Conservation (phyloP, 37 sponge, comb jelly and placozoan genomes). For the Haliclona indistincta region DNA sequence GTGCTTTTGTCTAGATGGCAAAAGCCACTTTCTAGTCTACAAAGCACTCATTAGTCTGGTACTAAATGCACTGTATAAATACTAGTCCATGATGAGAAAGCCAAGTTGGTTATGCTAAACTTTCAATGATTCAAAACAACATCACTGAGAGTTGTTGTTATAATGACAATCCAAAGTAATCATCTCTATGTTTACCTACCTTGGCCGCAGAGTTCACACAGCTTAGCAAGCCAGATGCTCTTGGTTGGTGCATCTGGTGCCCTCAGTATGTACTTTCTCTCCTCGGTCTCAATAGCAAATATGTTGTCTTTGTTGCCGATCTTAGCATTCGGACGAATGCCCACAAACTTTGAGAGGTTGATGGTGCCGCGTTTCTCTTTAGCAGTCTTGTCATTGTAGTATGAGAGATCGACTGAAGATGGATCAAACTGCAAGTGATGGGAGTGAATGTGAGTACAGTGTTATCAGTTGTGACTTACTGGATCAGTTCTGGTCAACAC, state of each 20-base stretch:
- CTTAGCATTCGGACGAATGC: conserved; percentile 64
- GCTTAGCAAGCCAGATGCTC: conserved; percentile 82
- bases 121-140: neutral
- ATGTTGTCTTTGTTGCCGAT: conserved; percentile 58
- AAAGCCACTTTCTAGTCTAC: no score
- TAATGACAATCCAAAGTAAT: neutral
- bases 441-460: neutral
- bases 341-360: conserved; percentile 54
- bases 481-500: conserved; percentile 51
- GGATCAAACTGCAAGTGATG: conserved; percentile 23
- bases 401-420: conserved; percentile 38
- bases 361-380: conserved; percentile 36
- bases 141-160: neutral
- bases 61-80: no score
- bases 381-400: conserved; percentile 62
- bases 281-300: conserved; percentile 75
- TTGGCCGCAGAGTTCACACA: conserved; percentile 69
- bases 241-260: conserved; percentile 61
- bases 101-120: neutral
- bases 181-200: conserved; percentile 20
- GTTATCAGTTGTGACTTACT: conserved; percentile 33
- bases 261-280: conserved; percentile 66
- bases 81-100: neutral
- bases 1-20: no score
- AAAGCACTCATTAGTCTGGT: no score